Evolutionary conservation across 2,888 invertebrate genomes (phyloP).

Genomic region (Drosophila nigricruria): DNA sequence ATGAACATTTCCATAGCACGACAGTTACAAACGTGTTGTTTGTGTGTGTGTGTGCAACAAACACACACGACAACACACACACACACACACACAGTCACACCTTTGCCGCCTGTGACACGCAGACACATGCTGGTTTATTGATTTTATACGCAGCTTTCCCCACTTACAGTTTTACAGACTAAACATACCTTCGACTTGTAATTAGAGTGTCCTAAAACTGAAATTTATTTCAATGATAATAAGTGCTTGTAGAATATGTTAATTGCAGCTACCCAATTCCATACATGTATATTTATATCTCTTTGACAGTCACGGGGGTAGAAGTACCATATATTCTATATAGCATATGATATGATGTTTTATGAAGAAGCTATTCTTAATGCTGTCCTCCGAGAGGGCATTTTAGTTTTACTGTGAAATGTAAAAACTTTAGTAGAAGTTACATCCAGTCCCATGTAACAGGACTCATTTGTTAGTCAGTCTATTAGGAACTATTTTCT

Average conservation of each 20-base stretch:
- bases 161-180: conserved; percentile 33
- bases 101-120: conserved; percentile 4
- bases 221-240: background rate
- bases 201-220: conserved; percentile 9
- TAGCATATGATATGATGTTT: background rate
- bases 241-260: background rate
- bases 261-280: background rate
- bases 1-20: conserved; percentile 71
- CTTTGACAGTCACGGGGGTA: background rate
- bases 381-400: too few species aligned
- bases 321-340: background rate
- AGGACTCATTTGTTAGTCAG: too few species aligned
- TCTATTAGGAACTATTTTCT: too few species aligned
- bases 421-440: background rate
- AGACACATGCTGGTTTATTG: conserved; percentile 50
- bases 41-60: conserved; percentile 21
- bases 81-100: conserved; percentile 19
- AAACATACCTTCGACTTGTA: conserved; percentile 30
- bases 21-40: conserved; percentile 4
- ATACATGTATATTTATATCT: background rate
- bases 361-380: background rate
- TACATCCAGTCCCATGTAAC: background rate
- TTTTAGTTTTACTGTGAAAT: too few species aligned
- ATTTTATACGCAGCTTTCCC: conserved; percentile 52
- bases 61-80: conserved; percentile 18